Conservation (phyloP, 1,140 invertebrate genomes). For the Ceratina calcarata region DNA sequence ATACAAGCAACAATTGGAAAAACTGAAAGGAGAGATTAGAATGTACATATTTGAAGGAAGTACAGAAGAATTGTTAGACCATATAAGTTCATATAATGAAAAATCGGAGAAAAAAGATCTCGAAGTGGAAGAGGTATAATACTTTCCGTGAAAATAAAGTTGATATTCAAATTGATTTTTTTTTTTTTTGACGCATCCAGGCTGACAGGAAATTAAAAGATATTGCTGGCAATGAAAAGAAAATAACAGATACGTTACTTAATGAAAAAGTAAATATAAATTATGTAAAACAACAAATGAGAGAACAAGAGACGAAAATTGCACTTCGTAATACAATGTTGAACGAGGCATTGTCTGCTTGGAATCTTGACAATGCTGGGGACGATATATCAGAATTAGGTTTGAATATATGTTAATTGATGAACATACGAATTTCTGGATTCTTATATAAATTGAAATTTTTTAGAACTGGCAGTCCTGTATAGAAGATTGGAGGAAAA, state of each 20-base stretch:
- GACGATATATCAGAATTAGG: constrained; percentile 65
- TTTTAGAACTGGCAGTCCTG: constrained; percentile 63
- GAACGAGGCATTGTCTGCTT: constrained; percentile 59
- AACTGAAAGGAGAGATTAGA: constrained; percentile 80
- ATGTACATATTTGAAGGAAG: constrained; percentile 83
- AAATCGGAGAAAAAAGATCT: constrained; percentile 64
- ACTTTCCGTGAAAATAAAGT: constrained; percentile 12
- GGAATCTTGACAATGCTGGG: constrained; percentile 58
- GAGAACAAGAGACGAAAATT: constrained; percentile 66
- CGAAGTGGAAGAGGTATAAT: constrained; percentile 63
- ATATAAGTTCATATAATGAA: constrained; percentile 77
- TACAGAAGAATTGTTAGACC: constrained; percentile 83
- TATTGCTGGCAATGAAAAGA: constrained; percentile 49
- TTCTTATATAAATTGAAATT: constrained; percentile 26
- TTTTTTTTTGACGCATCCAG: constrained; percentile 33
- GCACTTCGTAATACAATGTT: constrained; percentile 68
- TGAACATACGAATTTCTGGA: constrained; percentile 23
- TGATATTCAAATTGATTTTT: not conserved
- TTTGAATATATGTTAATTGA: constrained; percentile 8
- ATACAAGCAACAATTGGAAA: constrained; percentile 78
- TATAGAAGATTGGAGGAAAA: constrained; percentile 76
- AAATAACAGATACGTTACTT: constrained; percentile 56
- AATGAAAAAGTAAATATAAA: constrained; percentile 66
- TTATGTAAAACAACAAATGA: constrained; percentile 68
- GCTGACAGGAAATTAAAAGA: constrained; percentile 38